phyloP scores from a whole-genome alignment of 2,888 invertebrate genomes.

The Drosophila barbarae region DNA sequence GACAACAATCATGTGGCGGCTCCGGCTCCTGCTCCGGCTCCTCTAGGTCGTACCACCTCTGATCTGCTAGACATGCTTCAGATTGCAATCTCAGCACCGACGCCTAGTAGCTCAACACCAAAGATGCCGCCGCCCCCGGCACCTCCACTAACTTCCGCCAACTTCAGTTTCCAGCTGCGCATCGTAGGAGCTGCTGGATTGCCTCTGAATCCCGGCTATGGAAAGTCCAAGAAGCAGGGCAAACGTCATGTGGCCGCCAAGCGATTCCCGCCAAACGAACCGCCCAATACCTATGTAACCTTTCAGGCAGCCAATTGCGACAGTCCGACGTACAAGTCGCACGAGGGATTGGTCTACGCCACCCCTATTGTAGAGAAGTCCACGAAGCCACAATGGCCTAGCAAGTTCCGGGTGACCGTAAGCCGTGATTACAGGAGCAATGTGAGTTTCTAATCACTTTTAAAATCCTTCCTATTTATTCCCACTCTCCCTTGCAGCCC shows the following conservation, averaged over 20 bases:
- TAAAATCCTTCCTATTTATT: neutral
- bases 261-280: constrained; percentile 77
- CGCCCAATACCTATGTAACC: constrained; percentile 83
- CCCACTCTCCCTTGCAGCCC: constrained; percentile 77
- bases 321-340: constrained; percentile 73
- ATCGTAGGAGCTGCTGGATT: constrained; percentile 83
- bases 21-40: neutral
- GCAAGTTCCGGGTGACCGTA: constrained; percentile 80
- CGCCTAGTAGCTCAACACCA: constrained; percentile 16
- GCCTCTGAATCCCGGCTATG: constrained; percentile 78
- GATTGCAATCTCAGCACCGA: constrained; percentile 53
- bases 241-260: constrained; percentile 71
- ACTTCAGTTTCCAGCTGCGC: constrained; percentile 80
- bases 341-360: constrained; percentile 79
- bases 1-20: constrained; percentile 42
- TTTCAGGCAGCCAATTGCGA: constrained; percentile 80
- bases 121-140: constrained; percentile 12
- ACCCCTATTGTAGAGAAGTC: constrained; percentile 81
- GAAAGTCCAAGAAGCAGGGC: constrained; percentile 62
- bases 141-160: constrained; percentile 15
- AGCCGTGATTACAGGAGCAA: constrained; percentile 81
- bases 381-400: constrained; percentile 82
- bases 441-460: constrained; percentile 78
- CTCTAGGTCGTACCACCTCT: constrained; percentile 57
- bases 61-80: constrained; percentile 75